Percentiles rank a stretch among this genome's conserved stretches.
These are phyloP conservation scores for Erethizon dorsatum DNA, from an alignment of 2,797 vertebrate species.

Conservation along the genomic window DNA sequence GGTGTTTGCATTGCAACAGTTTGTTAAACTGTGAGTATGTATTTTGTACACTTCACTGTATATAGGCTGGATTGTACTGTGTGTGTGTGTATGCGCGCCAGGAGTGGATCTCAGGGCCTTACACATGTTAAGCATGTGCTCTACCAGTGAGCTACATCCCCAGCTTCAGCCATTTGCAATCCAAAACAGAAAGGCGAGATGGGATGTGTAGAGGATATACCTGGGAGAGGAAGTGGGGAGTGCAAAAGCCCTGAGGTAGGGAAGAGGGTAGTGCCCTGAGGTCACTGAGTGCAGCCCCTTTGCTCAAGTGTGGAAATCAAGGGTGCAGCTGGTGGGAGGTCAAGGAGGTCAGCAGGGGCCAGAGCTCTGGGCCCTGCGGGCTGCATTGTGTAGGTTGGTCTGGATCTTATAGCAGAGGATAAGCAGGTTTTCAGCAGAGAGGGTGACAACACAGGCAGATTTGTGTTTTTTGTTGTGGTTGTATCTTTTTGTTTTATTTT, in stretches of 20 bases:
- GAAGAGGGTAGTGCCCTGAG: rapidly evolving
- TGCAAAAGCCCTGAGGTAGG: background rate
- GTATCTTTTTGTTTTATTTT: background rate
- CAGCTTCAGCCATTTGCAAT: background rate
- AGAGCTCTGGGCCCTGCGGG: background rate
- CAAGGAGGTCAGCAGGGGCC: background rate
- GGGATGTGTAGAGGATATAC: background rate
- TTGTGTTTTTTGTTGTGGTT: background rate
- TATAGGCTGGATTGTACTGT: background rate
- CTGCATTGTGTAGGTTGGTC: background rate
- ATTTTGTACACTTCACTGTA: background rate
- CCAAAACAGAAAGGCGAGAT: background rate
- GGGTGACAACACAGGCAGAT: background rate
- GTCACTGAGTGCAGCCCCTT: background rate
- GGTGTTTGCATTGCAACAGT: background rate
- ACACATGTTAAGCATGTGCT: background rate
- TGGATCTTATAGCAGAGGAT: background rate
- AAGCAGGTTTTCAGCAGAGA: background rate
- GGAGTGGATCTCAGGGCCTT: background rate
- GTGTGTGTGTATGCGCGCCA: background rate
- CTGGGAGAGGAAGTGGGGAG: background rate
- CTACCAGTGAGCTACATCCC: background rate
- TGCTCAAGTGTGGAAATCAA: background rate
- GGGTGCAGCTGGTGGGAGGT: background rate
- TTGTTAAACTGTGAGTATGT: background rate